These are phyloP conservation scores for Lemur catta DNA, from an alignment of 2,797 vertebrate species.

Conservation along the genomic window DNA sequence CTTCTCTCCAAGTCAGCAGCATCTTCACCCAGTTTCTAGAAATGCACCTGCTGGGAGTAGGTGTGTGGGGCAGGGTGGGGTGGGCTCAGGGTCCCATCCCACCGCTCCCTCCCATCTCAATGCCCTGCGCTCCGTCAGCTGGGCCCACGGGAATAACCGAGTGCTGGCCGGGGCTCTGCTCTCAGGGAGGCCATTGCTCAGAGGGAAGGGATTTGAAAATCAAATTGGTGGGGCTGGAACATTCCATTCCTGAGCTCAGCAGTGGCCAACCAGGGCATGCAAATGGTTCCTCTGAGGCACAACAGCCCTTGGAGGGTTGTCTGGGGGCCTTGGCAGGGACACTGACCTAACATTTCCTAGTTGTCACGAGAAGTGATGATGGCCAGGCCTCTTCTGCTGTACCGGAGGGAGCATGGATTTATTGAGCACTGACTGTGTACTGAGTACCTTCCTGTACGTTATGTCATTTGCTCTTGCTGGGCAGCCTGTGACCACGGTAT, in stretches of 20 bases:
- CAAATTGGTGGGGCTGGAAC: constrained; percentile 18
- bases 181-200: neutral
- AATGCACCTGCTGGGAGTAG: neutral
- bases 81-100: too few species aligned
- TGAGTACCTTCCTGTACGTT: neutral
- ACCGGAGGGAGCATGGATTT: neutral
- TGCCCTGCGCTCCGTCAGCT: neutral
- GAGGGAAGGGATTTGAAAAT: constrained; percentile 59
- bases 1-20: neutral
- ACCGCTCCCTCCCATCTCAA: neutral
- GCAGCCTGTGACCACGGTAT: neutral
- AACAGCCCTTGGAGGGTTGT: neutral
- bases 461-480: neutral
- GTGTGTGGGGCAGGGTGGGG: too few species aligned
- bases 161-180: neutral
- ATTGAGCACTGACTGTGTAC: neutral
- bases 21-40: neutral
- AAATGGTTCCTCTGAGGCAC: neutral
- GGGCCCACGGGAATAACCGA: neutral
- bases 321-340: neutral
- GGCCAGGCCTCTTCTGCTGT: neutral
- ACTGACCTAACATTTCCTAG: neutral
- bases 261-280: neutral
- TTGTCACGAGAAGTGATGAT: neutral
- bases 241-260: constrained; percentile 53